Conservation (phyloP, 2,113 vertebrate species). For the Halcyon senegalensis region DNA sequence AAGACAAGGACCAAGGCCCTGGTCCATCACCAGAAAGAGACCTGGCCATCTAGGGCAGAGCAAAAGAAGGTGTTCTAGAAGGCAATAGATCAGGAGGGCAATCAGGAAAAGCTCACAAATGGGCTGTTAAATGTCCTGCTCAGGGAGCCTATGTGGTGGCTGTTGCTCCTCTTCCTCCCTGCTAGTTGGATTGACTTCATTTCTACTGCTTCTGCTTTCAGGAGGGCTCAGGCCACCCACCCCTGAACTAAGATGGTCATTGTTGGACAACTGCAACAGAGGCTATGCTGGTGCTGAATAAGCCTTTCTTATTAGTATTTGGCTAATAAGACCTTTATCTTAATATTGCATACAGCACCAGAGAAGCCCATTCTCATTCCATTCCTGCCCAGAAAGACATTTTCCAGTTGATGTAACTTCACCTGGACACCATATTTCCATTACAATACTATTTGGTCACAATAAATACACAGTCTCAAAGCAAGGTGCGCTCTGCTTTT, state of each 20-base stretch:
- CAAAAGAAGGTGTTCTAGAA: background rate
- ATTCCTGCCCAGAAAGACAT: background rate
- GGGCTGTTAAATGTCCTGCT: background rate
- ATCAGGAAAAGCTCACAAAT: background rate
- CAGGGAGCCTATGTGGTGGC: background rate
- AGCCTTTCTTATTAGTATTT: background rate
- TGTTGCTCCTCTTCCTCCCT: background rate
- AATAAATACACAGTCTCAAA: background rate
- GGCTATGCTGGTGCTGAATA: background rate
- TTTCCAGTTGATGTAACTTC: background rate
- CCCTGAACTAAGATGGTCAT: background rate
- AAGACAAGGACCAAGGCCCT: background rate
- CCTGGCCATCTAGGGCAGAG: background rate
- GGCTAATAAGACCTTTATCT: background rate
- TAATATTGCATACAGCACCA: background rate
- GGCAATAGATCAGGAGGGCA: background rate
- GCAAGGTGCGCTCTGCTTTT: background rate
- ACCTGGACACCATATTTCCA: background rate
- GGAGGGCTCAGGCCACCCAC: background rate
- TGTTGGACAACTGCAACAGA: background rate
- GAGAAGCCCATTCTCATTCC: background rate
- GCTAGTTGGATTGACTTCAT: background rate
- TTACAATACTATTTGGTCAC: background rate
- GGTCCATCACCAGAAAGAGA: background rate
- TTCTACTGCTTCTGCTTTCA: background rate